These are phyloP conservation scores for Lamellibrachia columna DNA, from an alignment of 2,888 invertebrate genomes.

Conservation along the genomic window DNA sequence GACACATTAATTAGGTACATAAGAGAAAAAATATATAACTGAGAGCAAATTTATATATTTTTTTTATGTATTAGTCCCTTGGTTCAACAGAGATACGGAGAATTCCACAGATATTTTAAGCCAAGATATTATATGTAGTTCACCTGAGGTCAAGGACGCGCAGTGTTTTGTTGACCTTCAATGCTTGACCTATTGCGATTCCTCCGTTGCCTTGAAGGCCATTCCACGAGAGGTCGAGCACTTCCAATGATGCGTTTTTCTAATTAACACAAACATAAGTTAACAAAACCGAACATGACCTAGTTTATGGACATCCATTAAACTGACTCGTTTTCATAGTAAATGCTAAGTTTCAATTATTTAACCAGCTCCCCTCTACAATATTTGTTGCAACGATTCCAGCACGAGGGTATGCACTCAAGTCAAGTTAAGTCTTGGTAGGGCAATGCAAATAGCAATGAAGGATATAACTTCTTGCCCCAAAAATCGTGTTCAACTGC, in stretches of 20 bases:
- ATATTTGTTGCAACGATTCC: constrained; percentile 13
- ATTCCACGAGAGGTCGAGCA: constrained; percentile 39
- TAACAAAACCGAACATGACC: neutral
- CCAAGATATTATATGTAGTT: neutral
- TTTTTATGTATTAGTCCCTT: neutral
- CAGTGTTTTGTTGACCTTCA: constrained; percentile 28
- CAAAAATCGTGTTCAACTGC: too few relatives aligned
- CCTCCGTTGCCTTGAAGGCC: constrained; percentile 31
- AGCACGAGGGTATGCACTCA: neutral
- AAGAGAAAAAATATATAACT: too few relatives aligned
- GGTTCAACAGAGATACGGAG: neutral
- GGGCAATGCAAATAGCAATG: too few relatives aligned
- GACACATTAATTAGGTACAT: too few relatives aligned
- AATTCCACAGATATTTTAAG: neutral
- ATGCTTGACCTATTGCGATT: constrained; percentile 19
- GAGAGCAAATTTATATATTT: too few relatives aligned
- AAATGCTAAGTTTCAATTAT: neutral
- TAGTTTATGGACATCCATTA: neutral
- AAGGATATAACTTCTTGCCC: too few relatives aligned
- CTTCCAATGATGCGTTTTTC: constrained; percentile 56
- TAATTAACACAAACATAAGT: constrained; percentile 32
- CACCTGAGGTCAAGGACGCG: constrained; percentile 29
- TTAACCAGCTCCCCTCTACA: neutral
- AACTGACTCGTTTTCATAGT: neutral
- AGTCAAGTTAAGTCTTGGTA: neutral